A percentile compares a stretch with the other conserved stretches of the same genome.
Conservation (phyloP, 2,888 invertebrate genomes). For the Ormyrus rosae region DNA sequence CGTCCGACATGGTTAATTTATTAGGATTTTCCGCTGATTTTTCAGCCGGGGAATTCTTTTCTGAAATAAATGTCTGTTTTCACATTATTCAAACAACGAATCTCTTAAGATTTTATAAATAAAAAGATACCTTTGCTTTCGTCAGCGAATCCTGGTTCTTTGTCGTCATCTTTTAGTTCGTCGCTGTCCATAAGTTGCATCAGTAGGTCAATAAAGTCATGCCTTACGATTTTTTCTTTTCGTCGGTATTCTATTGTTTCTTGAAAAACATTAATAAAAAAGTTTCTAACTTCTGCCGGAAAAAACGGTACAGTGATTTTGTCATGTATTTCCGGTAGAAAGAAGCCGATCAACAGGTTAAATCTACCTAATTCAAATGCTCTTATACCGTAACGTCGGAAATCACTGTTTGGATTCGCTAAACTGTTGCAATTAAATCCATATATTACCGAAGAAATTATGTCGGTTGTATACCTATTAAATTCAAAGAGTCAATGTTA, state of each 20-base stretch:
- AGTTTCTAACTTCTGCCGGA: constrained; percentile 56
- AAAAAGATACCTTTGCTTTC: no score
- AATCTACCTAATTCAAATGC: constrained; percentile 11
- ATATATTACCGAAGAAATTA: constrained; percentile 13
- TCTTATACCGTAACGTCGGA: neutral
- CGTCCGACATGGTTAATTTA: constrained; percentile 65
- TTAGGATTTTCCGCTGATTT: neutral
- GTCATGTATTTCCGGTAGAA: constrained; percentile 44
- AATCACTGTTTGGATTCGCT: constrained; percentile 58
- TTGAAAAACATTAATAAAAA: constrained; percentile 64
- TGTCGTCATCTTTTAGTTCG: constrained; percentile 32
- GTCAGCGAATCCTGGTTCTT: neutral
- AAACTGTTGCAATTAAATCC: constrained; percentile 45
- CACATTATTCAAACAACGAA: neutral
- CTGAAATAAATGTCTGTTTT: neutral
- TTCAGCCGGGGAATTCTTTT: neutral
- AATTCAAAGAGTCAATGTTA: neutral
- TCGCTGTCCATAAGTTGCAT: constrained; percentile 62
- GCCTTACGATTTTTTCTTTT: constrained; percentile 61
- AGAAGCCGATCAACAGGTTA: constrained; percentile 18
- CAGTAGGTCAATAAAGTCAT: constrained; percentile 65
- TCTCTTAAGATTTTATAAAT: neutral
- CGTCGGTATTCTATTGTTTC: constrained; percentile 63
- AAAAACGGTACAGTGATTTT: constrained; percentile 29
- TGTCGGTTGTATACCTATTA: constrained; percentile 29